Percentiles rank a stretch among this genome's conserved stretches.
phyloP scores from a whole-genome alignment of 2,888 invertebrate species.

The Ferrisia virgata region DNA sequence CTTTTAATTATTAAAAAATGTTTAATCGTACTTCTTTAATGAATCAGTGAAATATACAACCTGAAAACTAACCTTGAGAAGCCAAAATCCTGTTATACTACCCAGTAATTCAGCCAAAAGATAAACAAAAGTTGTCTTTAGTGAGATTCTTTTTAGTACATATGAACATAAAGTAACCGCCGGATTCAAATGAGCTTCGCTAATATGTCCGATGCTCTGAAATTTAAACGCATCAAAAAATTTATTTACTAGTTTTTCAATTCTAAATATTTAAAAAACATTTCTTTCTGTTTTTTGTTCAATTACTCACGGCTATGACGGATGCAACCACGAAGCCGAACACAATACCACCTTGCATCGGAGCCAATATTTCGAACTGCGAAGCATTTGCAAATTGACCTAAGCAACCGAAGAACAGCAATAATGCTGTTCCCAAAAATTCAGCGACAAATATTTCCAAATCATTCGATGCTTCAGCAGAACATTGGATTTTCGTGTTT shows the following conservation, averaged over 20 bases:
- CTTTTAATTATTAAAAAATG: no score
- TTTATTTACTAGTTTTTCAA: not conserved
- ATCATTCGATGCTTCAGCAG: not conserved
- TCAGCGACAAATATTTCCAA: conserved; percentile 60
- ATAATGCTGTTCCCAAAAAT: conserved; percentile 64
- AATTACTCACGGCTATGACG: conserved; percentile 62
- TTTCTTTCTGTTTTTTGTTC: not conserved
- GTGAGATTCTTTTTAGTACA: conserved; percentile 59
- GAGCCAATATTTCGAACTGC: conserved; percentile 51
- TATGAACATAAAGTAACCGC: conserved; percentile 68
- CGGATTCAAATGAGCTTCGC: conserved; percentile 76
- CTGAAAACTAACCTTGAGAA: conserved; percentile 58
- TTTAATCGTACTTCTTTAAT: no score
- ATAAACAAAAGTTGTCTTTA: conserved; percentile 62
- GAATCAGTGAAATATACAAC: no score
- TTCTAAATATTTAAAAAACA: no score
- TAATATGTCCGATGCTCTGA: conserved; percentile 71
- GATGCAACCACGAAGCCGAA: conserved; percentile 70
- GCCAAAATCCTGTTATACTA: conserved; percentile 66
- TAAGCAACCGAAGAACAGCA: conserved; percentile 74
- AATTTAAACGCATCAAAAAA: not conserved
- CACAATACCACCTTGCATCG: conserved; percentile 56
- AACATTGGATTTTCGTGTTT: not conserved
- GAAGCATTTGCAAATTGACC: conserved; percentile 59
- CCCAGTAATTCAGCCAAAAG: conserved; percentile 65